A percentile compares a stretch with the other conserved stretches of the same genome.
These are phyloP conservation scores for Dendrolimus punctatus DNA, from an alignment of 1,140 invertebrate species.

Conservation along the genomic window DNA sequence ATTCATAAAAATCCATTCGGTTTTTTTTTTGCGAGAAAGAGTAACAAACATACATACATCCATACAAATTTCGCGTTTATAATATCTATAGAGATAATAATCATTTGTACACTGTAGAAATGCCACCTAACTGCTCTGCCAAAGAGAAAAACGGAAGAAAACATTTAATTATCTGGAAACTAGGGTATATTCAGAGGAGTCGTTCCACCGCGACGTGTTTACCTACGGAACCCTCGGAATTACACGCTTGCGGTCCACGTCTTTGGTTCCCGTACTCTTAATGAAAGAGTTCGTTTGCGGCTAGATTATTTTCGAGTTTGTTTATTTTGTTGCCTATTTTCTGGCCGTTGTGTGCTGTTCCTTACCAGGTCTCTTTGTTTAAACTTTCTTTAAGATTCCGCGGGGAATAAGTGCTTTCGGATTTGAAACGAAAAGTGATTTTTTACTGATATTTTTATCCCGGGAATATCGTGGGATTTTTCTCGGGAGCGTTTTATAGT, in stretches of 20 bases:
- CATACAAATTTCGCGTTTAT: no score
- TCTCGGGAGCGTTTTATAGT: no score
- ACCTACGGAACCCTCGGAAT: conserved; percentile 32
- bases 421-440: no score
- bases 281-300: conserved; percentile 56
- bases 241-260: conserved; percentile 36
- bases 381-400: conserved; percentile 21
- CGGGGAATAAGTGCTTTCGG: no score
- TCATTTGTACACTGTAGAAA: no score
- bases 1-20: no score
- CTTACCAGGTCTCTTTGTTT: conserved; percentile 30
- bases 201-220: conserved; percentile 1
- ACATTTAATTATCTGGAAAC: conserved; percentile 3
- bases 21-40: no score
- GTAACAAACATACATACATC: no score
- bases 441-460: no score
- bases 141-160: neutral
- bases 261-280: conserved; percentile 43
- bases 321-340: conserved; percentile 44
- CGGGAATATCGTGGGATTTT: no score
- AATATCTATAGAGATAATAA: no score
- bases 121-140: no score
- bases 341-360: conserved; percentile 12
- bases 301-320: conserved; percentile 47
- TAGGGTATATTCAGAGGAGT: neutral